Percentiles rank a stretch among this genome's conserved stretches.
phyloP scores from a whole-genome alignment of 2,797 vertebrate species.

The Bovichtus variegatus region DNA sequence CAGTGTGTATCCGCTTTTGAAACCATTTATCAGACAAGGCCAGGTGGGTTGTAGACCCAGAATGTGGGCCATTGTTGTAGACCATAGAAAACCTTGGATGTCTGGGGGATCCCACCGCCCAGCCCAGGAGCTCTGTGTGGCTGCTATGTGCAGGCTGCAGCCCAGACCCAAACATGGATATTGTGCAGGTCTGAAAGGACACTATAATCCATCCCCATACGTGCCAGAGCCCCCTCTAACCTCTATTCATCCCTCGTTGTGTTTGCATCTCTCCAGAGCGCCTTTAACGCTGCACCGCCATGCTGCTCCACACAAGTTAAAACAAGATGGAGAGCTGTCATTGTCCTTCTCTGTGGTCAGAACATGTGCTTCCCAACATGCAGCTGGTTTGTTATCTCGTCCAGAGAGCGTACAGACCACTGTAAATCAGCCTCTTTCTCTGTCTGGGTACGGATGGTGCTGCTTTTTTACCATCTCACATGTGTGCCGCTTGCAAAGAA shows the following conservation, averaged over 20 bases:
- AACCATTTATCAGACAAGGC: slow-evolving; percentile 80
- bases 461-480: slow-evolving; percentile 68
- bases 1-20: slow-evolving; percentile 62
- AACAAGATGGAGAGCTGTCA: slow-evolving; percentile 77
- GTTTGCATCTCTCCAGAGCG: slow-evolving; percentile 72
- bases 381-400: slow-evolving; percentile 65
- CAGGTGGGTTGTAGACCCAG: slow-evolving; percentile 80
- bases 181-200: slow-evolving; percentile 82
- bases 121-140: slow-evolving; percentile 63
- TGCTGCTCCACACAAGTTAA: slow-evolving; percentile 62
- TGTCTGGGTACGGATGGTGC: slow-evolving; percentile 5
- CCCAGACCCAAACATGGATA: slow-evolving; percentile 77
- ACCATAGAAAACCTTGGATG: slow-evolving; percentile 70
- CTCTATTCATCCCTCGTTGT: slow-evolving; percentile 76
- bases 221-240: slow-evolving; percentile 70
- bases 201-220: slow-evolving; percentile 79
- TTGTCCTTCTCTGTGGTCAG: slow-evolving; percentile 69
- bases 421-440: slow-evolving; percentile 38
- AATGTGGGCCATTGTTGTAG: slow-evolving; percentile 80
- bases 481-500: slow-evolving; percentile 64
- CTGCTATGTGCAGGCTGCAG: slow-evolving; percentile 64
- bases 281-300: slow-evolving; percentile 63
- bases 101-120: slow-evolving; percentile 60
- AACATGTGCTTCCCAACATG: slow-evolving; percentile 62
- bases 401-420: slow-evolving; percentile 30